Evolutionary conservation across 2,113 vertebrate species (phyloP).

Genomic region (human): GRCh38 chr2:239246001-239246500

Average conservation of each 20-base stretch:
- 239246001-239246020: not conserved
- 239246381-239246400: not conserved
- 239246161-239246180: accelerated
- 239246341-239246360: not conserved
- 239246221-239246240: not conserved
- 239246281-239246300: not conserved
- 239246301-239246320: accelerated
- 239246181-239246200: not conserved
- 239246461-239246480: accelerated
- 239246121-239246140: not conserved
- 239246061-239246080: not conserved
- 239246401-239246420: not conserved
- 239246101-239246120: not conserved
- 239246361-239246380: accelerated
- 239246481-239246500: not conserved
- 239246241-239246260: no score
- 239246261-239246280: not conserved
- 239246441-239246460: accelerated
- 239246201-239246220: accelerated
- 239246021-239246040: no score
- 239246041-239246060: not conserved
- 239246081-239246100: not conserved
- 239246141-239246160: not conserved
- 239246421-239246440: no score
- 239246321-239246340: accelerated